Conservation (phyloP, 2,113 vertebrate species). For the Aix galericulata region DNA sequence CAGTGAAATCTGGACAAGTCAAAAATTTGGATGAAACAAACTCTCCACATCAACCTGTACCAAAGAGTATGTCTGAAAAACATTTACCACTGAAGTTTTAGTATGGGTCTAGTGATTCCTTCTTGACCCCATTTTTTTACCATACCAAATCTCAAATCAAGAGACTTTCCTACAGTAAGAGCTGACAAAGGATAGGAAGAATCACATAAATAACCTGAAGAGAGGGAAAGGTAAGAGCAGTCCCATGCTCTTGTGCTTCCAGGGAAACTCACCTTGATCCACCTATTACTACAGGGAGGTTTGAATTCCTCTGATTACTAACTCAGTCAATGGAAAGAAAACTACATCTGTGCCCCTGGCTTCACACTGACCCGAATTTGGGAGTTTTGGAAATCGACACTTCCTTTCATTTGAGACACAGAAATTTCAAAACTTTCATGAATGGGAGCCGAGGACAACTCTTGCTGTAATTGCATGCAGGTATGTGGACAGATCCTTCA, state of each 20-base stretch:
- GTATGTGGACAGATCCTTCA: background rate
- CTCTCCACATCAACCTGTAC: background rate
- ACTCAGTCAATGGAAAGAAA: background rate
- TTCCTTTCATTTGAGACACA: background rate
- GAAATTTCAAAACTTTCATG: background rate
- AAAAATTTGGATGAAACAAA: background rate
- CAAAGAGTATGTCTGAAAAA: background rate
- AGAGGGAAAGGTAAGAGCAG: background rate
- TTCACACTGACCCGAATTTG: fast-evolving
- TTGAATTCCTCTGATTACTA: background rate
- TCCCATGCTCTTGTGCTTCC: background rate
- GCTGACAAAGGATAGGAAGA: background rate
- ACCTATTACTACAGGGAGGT: background rate
- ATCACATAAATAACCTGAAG: background rate
- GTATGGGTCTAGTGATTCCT: background rate
- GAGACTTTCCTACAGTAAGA: background rate
- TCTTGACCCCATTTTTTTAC: background rate
- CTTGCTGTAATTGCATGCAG: background rate
- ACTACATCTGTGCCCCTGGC: background rate
- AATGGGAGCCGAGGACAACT: background rate
- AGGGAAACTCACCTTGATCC: background rate
- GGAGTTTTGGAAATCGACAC: background rate
- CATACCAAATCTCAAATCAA: background rate
- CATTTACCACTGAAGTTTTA: background rate
- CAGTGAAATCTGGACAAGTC: background rate